These are phyloP conservation scores for Patiria pectinifera DNA, from an alignment of 53 echinoderm and acorn worm genomes.

Conservation along the genomic window DNA sequence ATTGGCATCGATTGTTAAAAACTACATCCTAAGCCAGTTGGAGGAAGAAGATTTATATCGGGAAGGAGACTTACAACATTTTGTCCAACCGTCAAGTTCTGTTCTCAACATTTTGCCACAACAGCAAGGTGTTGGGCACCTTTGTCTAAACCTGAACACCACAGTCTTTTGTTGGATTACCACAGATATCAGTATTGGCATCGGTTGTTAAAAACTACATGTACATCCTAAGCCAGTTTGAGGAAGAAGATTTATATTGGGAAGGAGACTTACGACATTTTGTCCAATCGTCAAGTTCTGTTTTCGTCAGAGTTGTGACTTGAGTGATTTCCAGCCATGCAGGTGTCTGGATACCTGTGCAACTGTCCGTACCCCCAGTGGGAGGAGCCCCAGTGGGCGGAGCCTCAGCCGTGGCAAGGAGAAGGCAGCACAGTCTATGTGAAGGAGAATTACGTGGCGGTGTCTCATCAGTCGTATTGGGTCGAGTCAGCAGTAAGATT, in stretches of 20 bases:
- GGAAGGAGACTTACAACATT: background rate
- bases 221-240: background rate
- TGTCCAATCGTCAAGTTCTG: background rate
- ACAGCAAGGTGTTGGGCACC: too few relatives aligned
- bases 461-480: background rate
- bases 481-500: conserved; percentile 39
- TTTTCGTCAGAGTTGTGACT: background rate
- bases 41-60: background rate
- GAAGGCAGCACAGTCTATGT: conserved; percentile 7
- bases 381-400: conserved; percentile 23
- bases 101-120: background rate
- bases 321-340: background rate
- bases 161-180: background rate
- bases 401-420: background rate
- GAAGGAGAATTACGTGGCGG: background rate
- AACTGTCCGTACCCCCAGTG: background rate
- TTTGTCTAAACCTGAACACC: background rate
- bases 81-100: background rate
- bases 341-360: background rate
- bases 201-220: background rate
- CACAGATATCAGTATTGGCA: background rate
- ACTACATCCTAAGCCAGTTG: background rate
- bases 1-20: background rate
- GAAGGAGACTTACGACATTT: background rate
- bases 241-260: background rate